Evolutionary conservation across 2,888 invertebrate genomes (phyloP).

Genomic region (Galeopsomyia nigrocyanea): DNA sequence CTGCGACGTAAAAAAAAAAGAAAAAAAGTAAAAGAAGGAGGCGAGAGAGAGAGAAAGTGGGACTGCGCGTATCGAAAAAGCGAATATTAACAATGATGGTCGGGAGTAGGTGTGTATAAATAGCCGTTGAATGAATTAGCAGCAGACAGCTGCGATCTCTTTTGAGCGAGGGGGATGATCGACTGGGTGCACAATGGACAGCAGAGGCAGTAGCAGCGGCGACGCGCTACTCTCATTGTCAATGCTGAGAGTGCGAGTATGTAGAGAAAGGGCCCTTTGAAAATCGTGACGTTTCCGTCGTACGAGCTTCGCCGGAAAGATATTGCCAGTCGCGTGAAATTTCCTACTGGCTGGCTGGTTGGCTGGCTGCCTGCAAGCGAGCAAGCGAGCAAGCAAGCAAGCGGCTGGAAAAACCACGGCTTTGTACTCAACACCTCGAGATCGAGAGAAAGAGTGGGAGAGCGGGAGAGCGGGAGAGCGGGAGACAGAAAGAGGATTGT

Average conservation of each 20-base stretch:
- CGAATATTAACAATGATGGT: background rate
- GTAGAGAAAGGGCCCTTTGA: slow-evolving; percentile 31
- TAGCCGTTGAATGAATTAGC: too few relatives aligned
- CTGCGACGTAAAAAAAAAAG: too few relatives aligned
- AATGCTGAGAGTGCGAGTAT: slow-evolving; percentile 3
- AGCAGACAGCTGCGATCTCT: background rate
- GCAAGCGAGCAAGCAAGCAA: background rate
- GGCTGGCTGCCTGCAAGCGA: background rate
- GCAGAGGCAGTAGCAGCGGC: too few relatives aligned
- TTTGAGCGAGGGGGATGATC: background rate
- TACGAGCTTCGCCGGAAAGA: slow-evolving; percentile 21
- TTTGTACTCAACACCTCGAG: background rate
- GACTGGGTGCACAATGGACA: background rate
- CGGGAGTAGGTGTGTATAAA: too few relatives aligned
- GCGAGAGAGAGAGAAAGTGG: too few relatives aligned
- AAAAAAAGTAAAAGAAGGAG: too few relatives aligned
- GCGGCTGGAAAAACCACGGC: background rate
- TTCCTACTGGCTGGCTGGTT: slow-evolving; percentile 8
- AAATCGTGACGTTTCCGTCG: slow-evolving; percentile 42
- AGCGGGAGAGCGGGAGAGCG: too few relatives aligned
- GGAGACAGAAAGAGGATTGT: slow-evolving; percentile 6
- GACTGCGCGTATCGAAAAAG: too few relatives aligned
- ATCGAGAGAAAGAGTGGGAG: too few relatives aligned
- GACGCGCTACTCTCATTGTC: slow-evolving; percentile 37
- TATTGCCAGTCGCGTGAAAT: background rate